phyloP scores from a whole-genome alignment of 53 echinoderm and acorn worm genomes.

The Holothuria leucospilota region DNA sequence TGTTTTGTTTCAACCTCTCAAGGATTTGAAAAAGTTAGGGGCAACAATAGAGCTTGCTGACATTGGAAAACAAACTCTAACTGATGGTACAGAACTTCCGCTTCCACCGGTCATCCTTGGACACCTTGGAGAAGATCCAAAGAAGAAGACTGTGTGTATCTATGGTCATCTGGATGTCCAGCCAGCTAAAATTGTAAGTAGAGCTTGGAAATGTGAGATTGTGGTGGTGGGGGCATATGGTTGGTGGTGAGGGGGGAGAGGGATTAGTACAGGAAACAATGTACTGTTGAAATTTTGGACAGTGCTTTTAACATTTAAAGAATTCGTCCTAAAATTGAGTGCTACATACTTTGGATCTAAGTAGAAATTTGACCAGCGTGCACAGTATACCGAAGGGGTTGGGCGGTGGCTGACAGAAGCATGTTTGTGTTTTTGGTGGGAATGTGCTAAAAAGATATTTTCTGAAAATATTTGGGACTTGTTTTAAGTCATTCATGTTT shows the following conservation, averaged over 20 bases:
- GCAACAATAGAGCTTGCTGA: slow-evolving; percentile 51
- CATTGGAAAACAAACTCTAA: slow-evolving; percentile 58
- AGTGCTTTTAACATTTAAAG: no score
- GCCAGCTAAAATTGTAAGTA: slow-evolving; percentile 83
- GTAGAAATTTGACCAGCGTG: no score
- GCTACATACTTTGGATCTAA: no score
- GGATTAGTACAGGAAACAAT: no score
- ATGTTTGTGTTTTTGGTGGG: no score
- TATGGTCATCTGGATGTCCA: slow-evolving; percentile 98
- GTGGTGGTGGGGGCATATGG: background rate
- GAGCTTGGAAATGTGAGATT: background rate
- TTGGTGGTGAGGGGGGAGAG: background rate
- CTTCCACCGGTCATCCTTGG: slow-evolving; percentile 87
- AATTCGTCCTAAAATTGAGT: no score
- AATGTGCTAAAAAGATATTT: no score
- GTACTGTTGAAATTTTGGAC: no score
- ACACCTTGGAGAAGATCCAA: slow-evolving; percentile 84
- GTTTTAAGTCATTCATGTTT: no score
- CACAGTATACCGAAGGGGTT: no score
- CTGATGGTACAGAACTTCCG: slow-evolving; percentile 66
- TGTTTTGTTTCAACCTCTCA: background rate
- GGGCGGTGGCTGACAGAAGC: no score
- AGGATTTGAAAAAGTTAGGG: slow-evolving; percentile 67
- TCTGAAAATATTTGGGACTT: no score
- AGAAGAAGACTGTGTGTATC: slow-evolving; percentile 90